phyloP scores from a whole-genome alignment of 2,113 vertebrate species.

The Sphyrna mokarran region DNA sequence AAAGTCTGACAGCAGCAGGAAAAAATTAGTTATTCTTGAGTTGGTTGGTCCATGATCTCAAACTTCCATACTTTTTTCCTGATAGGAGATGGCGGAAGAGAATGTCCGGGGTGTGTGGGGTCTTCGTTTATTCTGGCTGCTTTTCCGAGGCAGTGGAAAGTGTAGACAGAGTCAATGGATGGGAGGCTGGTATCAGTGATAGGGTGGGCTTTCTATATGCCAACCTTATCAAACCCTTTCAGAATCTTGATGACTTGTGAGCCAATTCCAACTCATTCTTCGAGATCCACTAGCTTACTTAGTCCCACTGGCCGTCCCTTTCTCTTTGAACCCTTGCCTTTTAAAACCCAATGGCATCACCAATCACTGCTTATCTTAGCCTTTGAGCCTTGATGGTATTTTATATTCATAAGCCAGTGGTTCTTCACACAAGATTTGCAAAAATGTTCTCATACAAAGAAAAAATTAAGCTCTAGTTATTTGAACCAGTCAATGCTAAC shows the following conservation, averaged over 20 bases:
- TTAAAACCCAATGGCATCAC: not conserved
- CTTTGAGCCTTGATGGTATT: not conserved
- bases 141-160: no score
- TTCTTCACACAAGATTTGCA: not conserved
- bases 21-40: no score
- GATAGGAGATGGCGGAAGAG: no score
- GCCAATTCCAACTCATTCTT: not conserved
- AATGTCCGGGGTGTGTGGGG: no score
- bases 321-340: not conserved
- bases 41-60: no score
- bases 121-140: no score
- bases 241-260: not conserved
- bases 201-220: not conserved
- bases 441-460: not conserved
- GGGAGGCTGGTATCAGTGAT: no score
- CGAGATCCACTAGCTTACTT: not conserved
- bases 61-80: no score
- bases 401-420: not conserved
- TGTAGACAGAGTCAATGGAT: no score
- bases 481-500: not conserved
- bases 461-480: not conserved
- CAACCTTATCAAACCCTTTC: not conserved
- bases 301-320: not conserved
- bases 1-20: no score
- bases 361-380: not conserved